These are phyloP conservation scores for Bathybates hornii DNA, from an alignment of 2,113 vertebrate genomes.

Conservation along the genomic window DNA sequence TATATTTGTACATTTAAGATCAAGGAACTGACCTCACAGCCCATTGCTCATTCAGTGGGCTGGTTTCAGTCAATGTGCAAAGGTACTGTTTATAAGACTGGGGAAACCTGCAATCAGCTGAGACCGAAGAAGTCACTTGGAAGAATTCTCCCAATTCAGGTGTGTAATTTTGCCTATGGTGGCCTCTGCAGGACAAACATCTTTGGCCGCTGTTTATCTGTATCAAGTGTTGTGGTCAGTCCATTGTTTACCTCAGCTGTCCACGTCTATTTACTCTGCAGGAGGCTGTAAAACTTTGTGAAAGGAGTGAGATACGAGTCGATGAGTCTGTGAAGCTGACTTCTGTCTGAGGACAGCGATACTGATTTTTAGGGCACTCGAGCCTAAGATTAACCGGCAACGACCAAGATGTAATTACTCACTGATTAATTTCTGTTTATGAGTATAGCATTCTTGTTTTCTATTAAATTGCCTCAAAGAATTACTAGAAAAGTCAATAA, in stretches of 20 bases:
- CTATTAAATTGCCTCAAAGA: neutral
- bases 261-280: neutral
- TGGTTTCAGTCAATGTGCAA: neutral
- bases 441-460: neutral
- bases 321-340: neutral
- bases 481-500: neutral
- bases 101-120: neutral
- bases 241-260: neutral
- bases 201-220: neutral
- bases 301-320: neutral
- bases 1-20: neutral
- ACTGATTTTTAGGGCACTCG: neutral
- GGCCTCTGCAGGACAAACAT: neutral
- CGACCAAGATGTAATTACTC: neutral
- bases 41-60: neutral
- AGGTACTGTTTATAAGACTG: neutral
- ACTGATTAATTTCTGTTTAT: neutral
- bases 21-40: neutral
- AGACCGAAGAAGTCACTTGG: neutral
- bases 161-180: neutral
- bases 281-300: neutral
- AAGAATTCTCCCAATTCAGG: neutral
- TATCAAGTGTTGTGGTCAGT: neutral
- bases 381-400: fast-evolving
- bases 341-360: neutral